These are phyloP conservation scores for Dioctria linearis DNA, from an alignment of 2,888 invertebrate species.

Conservation along the genomic window DNA sequence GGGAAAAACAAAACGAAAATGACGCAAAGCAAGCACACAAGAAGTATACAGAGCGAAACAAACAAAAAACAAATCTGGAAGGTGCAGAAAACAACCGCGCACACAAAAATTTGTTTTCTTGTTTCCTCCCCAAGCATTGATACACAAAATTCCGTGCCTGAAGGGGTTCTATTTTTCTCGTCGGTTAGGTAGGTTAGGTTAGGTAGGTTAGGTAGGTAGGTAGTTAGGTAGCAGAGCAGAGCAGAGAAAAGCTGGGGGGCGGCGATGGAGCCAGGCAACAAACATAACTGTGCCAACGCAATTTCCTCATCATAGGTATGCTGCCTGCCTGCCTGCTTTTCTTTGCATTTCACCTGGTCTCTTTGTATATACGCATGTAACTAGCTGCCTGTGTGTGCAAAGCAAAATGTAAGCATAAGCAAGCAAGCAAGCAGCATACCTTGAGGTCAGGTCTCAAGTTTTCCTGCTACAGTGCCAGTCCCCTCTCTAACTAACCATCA, in stretches of 20 bases:
- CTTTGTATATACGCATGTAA: too few relatives aligned
- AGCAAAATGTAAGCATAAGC: neutral
- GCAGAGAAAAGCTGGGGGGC: too few relatives aligned
- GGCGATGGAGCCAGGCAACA: too few relatives aligned
- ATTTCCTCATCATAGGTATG: neutral
- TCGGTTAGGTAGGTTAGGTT: neutral
- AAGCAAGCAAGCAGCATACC: neutral
- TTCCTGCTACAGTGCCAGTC: too few relatives aligned
- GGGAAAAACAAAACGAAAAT: neutral
- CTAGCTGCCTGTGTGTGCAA: neutral
- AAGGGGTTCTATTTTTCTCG: neutral
- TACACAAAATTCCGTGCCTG: neutral
- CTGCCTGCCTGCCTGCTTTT: neutral
- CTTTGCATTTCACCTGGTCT: neutral
- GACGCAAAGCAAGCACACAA: neutral
- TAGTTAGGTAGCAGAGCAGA: too few relatives aligned
- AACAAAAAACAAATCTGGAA: constrained; percentile 29
- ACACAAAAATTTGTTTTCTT: constrained; percentile 3
- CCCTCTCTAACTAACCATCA: too few relatives aligned
- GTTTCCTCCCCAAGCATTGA: neutral
- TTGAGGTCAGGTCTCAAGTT: too few relatives aligned
- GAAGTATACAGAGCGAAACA: constrained; percentile 2
- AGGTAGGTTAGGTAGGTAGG: neutral
- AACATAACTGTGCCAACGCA: neutral
- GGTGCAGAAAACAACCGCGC: constrained; percentile 1